Percentiles rank a stretch among this genome's conserved stretches.
These are phyloP conservation scores for Xiphorhynchus erythropygius DNA, from an alignment of 2,797 vertebrate genomes.

Conservation along the genomic window DNA sequence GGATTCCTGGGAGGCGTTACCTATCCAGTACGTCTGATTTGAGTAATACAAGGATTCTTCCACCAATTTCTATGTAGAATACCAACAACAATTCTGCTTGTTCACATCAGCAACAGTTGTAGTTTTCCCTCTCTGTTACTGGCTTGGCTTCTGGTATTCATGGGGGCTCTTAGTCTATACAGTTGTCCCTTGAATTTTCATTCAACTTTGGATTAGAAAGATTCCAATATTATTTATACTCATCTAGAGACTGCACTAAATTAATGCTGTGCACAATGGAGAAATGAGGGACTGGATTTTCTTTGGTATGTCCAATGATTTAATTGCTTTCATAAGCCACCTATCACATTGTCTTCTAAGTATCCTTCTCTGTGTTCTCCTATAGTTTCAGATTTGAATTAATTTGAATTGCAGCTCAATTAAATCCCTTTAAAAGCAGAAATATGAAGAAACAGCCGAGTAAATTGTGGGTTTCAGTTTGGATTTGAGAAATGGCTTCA, in stretches of 20 bases:
- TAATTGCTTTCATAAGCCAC: neutral
- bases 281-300: neutral
- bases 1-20: neutral
- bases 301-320: neutral
- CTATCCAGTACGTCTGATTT: neutral
- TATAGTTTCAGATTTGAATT: neutral
- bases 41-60: neutral
- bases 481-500: neutral
- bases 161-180: neutral
- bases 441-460: neutral
- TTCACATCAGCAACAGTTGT: neutral
- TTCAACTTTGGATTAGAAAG: neutral
- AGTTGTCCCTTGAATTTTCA: neutral
- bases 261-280: neutral
- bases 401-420: neutral
- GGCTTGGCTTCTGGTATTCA: neutral
- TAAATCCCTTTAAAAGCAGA: neutral
- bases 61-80: neutral
- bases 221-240: neutral
- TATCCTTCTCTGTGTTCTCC: neutral
- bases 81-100: neutral
- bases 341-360: neutral
- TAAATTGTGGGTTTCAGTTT: neutral
- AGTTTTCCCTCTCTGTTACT: neutral
- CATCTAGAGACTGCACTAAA: neutral